These are phyloP conservation scores for Bradypus variegatus DNA, from an alignment of 2,797 vertebrate genomes.

Conservation along the genomic window DNA sequence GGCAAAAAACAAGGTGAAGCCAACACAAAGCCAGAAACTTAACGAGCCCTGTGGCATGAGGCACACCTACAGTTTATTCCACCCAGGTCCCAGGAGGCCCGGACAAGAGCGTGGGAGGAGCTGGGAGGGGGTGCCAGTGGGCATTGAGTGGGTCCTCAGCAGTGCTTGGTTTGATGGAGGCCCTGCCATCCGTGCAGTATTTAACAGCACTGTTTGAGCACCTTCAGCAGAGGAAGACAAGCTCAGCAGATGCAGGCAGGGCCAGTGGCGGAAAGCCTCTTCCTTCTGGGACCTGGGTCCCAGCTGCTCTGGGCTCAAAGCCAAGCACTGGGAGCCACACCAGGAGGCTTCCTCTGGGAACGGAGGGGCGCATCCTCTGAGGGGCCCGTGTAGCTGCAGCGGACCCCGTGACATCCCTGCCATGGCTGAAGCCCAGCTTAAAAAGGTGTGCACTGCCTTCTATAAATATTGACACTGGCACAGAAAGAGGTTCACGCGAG, in stretches of 20 bases:
- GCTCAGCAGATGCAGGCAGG: conserved; percentile 14
- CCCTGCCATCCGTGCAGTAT: neutral
- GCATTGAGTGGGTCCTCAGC: neutral
- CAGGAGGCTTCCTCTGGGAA: neutral
- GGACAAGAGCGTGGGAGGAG: neutral
- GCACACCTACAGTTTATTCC: rapidly evolving
- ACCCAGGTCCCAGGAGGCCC: neutral
- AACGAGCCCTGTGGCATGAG: neutral
- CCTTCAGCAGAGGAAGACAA: conserved; percentile 18
- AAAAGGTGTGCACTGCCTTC: neutral
- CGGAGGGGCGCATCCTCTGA: neutral
- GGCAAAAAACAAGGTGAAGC: neutral
- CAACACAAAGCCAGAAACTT: neutral
- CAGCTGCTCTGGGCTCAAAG: neutral
- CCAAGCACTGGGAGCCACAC: neutral
- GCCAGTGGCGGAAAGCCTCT: neutral
- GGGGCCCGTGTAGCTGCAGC: neutral
- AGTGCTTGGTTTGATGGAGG: rapidly evolving
- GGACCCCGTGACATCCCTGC: neutral
- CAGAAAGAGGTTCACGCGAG: neutral
- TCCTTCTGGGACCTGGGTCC: neutral
- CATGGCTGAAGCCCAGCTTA: neutral
- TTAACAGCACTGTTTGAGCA: conserved; percentile 60
- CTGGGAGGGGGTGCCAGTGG: neutral
- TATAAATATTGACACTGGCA: neutral